A percentile compares a stretch with the other conserved stretches of the same genome.
Conservation (phyloP, 2,888 invertebrate genomes). For the Lymantria monacha region DNA sequence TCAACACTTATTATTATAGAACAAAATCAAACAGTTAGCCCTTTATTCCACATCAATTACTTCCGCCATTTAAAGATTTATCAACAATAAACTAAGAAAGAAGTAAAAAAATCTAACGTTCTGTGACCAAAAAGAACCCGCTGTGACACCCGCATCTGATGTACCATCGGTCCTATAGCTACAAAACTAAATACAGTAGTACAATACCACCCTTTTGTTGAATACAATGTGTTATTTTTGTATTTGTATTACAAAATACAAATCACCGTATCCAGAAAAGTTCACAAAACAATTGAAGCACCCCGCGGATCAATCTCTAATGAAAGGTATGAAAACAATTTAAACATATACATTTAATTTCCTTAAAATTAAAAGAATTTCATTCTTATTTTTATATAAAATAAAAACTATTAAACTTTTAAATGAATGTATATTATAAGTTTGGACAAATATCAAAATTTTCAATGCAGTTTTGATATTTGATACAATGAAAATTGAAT, state of each 20-base stretch:
- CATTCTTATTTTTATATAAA: conserved; percentile 3
- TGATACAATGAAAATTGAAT: conserved; percentile 4
- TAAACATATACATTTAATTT: conserved; percentile 3
- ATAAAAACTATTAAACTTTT: conserved; percentile 12
- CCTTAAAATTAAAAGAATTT: conserved; percentile 4
- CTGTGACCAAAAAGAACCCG: conserved; percentile 37
- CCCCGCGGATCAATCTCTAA: conserved; percentile 61
- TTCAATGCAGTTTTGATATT: conserved; percentile 20
- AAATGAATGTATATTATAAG: not conserved
- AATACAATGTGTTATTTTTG: conserved; percentile 58
- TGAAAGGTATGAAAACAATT: conserved; percentile 56
- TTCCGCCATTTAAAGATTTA: conserved; percentile 4
- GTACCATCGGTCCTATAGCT: conserved; percentile 37
- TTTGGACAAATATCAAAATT: conserved; percentile 16
- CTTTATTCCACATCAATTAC: conserved; percentile 20
- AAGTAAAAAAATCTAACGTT: conserved; percentile 24
- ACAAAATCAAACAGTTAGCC: conserved; percentile 24
- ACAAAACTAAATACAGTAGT: conserved; percentile 57
- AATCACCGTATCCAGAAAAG: conserved; percentile 63
- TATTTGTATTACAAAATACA: conserved; percentile 48
- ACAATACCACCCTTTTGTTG: conserved; percentile 54
- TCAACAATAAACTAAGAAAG: conserved; percentile 8
- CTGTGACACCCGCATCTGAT: conserved; percentile 54
- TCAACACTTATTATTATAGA: conserved; percentile 7
- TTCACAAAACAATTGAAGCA: conserved; percentile 61